Conservation (phyloP, 2,888 invertebrate genomes). For the Drosophila ezoana region DNA sequence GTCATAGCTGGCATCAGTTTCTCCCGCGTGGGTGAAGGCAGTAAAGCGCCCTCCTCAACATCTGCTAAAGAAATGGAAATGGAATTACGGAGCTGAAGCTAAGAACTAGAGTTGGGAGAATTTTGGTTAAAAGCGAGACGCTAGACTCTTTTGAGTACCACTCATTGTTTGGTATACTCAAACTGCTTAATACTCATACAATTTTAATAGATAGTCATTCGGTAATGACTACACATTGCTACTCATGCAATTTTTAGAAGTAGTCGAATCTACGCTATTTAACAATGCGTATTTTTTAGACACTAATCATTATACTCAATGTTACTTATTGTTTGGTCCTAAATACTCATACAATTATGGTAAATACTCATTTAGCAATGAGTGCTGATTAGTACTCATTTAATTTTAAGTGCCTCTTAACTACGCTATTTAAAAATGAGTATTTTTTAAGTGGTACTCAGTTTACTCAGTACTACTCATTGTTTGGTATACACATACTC, state of each 20-base stretch:
- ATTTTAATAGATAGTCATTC: no score
- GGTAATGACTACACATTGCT: no score
- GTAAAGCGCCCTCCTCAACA: conserved; percentile 88
- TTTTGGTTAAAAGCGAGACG: not conserved
- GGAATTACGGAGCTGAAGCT: not conserved
- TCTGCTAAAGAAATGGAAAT: conserved; percentile 72
- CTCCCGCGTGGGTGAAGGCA: conserved; percentile 90
- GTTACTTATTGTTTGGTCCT: not conserved
- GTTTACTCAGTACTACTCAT: not conserved
- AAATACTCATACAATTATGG: no score
- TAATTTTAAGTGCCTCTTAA: no score
- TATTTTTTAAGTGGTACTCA: not conserved
- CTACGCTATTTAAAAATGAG: not conserved
- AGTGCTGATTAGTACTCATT: no score
- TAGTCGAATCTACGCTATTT: no score
- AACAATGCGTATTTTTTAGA: not conserved
- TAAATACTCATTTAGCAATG: no score
- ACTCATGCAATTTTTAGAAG: no score
- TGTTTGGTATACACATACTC: not conserved
- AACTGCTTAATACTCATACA: not conserved
- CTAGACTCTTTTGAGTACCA: not conserved
- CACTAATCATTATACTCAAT: not conserved
- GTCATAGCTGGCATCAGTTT: conserved; percentile 89
- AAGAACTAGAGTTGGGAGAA: not conserved
- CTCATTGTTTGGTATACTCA: not conserved